These are phyloP conservation scores for Alectura lathami DNA, from an alignment of 2,113 vertebrate genomes.

Conservation along the genomic window DNA sequence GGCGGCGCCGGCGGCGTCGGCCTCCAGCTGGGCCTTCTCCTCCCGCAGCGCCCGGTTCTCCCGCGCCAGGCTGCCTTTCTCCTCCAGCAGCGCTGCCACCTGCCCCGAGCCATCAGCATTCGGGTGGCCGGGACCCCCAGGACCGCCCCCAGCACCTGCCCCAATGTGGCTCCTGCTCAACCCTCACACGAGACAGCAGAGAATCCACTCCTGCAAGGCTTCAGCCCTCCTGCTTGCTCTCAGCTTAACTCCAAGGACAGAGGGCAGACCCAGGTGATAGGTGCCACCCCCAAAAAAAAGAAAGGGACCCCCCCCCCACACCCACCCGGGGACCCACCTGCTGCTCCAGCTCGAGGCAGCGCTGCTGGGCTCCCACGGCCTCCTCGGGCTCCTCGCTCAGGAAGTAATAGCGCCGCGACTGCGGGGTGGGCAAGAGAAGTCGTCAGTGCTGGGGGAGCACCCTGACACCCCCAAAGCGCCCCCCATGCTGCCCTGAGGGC, in stretches of 20 bases:
- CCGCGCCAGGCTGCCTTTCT: background rate
- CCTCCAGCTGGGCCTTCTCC: background rate
- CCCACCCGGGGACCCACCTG: background rate
- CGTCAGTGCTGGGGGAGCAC: background rate
- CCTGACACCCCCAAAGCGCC: background rate
- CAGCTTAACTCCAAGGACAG: too few relatives aligned
- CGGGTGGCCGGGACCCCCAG: fast-evolving
- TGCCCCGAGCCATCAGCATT: background rate
- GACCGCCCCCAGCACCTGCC: too few relatives aligned
- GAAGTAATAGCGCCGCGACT: background rate
- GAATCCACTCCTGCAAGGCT: background rate
- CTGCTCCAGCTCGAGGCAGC: background rate
- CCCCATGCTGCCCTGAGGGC: background rate
- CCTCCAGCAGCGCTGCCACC: background rate
- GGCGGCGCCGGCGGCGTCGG: fast-evolving
- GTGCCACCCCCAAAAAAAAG: background rate
- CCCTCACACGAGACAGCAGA: background rate
- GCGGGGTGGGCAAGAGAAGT: fast-evolving
- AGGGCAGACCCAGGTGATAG: background rate
- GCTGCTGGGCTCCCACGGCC: background rate
- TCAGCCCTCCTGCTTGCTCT: too few relatives aligned
- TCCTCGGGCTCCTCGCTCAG: background rate
- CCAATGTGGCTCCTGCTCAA: background rate
- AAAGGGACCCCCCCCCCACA: background rate
- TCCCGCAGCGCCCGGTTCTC: background rate